Evolutionary conservation across 2,888 invertebrate genomes (phyloP).

Genomic region (Pyralis farinalis): DNA sequence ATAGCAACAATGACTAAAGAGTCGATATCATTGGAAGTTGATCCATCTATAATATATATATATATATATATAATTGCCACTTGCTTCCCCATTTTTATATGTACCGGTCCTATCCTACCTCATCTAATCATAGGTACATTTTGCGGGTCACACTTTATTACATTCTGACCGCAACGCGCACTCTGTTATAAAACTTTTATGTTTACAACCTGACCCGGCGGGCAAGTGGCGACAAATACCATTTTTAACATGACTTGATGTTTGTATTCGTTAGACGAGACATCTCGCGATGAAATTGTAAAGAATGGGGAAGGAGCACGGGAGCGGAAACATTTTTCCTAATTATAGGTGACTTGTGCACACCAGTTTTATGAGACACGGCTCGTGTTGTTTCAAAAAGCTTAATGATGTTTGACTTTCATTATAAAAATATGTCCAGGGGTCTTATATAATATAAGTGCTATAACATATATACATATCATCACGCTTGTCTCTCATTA

Average conservation of each 20-base stretch:
- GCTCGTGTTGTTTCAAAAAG: neutral
- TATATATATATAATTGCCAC: too few relatives aligned
- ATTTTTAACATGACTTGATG: conserved; percentile 45
- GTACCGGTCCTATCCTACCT: conserved; percentile 32
- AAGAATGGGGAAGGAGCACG: conserved; percentile 1
- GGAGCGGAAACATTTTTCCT: conserved; percentile 1
- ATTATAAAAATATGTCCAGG: too few relatives aligned
- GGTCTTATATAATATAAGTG: too few relatives aligned
- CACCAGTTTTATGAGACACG: neutral
- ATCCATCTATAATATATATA: too few relatives aligned
- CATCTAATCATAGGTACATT: conserved; percentile 45
- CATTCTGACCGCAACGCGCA: conserved; percentile 35
- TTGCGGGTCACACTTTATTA: conserved; percentile 55
- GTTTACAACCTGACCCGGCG: conserved; percentile 45
- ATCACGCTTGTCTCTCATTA: too few relatives aligned
- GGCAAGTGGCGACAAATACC: conserved; percentile 44
- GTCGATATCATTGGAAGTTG: too few relatives aligned
- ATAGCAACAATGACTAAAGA: too few relatives aligned
- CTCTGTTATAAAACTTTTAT: conserved; percentile 64
- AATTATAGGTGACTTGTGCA: conserved; percentile 1
- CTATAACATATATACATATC: too few relatives aligned
- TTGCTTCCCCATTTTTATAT: conserved; percentile 23
- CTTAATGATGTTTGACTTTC: too few relatives aligned
- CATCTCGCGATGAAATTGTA: conserved; percentile 20
- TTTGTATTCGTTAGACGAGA: conserved; percentile 41